These are phyloP conservation scores for Fulmarus glacialis DNA, from an alignment of 2,113 vertebrate genomes.

Conservation along the genomic window DNA sequence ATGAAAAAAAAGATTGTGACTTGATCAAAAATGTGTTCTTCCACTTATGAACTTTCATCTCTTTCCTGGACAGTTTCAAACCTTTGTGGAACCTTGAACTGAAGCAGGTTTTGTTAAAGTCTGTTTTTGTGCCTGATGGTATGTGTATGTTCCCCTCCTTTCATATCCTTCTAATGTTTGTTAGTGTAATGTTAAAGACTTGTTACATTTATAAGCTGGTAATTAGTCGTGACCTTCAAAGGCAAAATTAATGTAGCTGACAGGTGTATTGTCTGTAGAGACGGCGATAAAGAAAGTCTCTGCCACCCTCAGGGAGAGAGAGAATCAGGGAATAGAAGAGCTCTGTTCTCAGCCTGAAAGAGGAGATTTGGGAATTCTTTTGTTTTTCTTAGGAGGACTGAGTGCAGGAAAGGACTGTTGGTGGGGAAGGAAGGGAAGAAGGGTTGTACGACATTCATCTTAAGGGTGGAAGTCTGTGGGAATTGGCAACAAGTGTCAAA, in stretches of 20 bases:
- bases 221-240: background rate
- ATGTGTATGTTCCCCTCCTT: background rate
- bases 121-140: fast-evolving
- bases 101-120: background rate
- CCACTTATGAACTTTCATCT: background rate
- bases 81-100: background rate
- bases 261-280: background rate
- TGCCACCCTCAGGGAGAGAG: background rate
- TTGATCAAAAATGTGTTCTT: background rate
- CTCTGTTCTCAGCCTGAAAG: background rate
- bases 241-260: background rate
- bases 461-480: background rate
- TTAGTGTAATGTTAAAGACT: background rate
- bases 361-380: background rate
- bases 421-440: fast-evolving
- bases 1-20: fast-evolving
- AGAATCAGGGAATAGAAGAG: fast-evolving
- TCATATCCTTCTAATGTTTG: background rate
- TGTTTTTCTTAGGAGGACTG: background rate
- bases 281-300: background rate
- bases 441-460: background rate
- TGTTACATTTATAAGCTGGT: background rate
- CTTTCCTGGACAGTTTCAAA: background rate
- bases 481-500: background rate
- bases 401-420: background rate